Conservation (phyloP, 2,888 invertebrate species). For the Heliconius aoede region DNA sequence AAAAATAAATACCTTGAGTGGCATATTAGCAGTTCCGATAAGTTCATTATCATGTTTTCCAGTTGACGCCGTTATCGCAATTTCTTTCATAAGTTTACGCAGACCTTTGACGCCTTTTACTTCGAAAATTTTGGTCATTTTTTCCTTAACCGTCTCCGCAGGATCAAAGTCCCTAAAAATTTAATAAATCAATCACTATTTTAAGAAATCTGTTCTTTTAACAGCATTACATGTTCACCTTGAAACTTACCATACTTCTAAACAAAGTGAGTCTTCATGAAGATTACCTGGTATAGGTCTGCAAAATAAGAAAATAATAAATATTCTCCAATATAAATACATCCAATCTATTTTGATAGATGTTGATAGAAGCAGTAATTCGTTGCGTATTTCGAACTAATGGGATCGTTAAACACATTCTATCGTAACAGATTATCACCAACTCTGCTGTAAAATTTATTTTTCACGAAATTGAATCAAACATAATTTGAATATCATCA, state of each 20-base stretch:
- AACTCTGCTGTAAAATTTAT: not conserved
- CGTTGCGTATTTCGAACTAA: constrained; percentile 10
- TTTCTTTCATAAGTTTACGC: constrained; percentile 93
- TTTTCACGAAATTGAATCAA: not conserved
- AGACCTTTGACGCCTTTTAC: constrained; percentile 94
- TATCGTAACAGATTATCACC: constrained; percentile 12
- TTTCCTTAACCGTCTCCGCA: constrained; percentile 94
- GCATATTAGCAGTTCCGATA: constrained; percentile 93
- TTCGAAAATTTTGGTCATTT: constrained; percentile 92
- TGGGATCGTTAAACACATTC: constrained; percentile 24
- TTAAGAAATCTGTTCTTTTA: not conserved
- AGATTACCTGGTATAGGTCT: constrained; percentile 89
- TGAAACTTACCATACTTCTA: constrained; percentile 90
- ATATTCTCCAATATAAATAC: constrained; percentile 29
- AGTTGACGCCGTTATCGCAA: constrained; percentile 96
- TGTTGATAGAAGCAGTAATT: constrained; percentile 29
- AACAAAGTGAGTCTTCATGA: constrained; percentile 88
- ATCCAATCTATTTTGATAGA: constrained; percentile 27
- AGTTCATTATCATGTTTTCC: constrained; percentile 98
- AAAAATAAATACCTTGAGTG: constrained; percentile 87
- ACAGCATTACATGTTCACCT: not conserved
- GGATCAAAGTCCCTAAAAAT: constrained; percentile 92
- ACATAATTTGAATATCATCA: not conserved
- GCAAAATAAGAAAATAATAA: constrained; percentile 57
- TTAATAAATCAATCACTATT: not conserved